Base-by-base conservation (phyloP, 1,140 invertebrate species). In the Asobara japonica region DNA sequence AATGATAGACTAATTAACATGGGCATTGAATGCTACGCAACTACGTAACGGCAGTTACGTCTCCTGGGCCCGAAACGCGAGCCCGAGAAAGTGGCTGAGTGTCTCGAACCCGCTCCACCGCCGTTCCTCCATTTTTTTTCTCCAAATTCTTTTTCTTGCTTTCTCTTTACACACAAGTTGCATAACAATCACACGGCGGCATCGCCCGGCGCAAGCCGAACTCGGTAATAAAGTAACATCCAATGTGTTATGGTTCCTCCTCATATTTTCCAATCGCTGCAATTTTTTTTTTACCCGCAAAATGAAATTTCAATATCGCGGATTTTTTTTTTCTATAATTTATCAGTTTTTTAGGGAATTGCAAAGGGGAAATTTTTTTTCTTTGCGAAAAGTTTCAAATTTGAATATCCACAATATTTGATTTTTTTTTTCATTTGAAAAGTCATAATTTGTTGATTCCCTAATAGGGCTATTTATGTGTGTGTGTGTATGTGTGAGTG, bases 121-220 rank as follows among this genome's bases (percentile, higher is more conserved):
- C 77, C 76, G n/a, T 31, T 62, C 27, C 29, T 30, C 31, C 29
- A 30, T n/a, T 62, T 16, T 62, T 30, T 62, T 30, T 62, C 31
- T 62, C 5, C 25, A 56, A 30, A 62, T 62, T 62, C n/a, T 80
- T 84, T 84, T 85, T 85, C 80, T 80, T 83, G 82, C 84, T 86
- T 85, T 86, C 84, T 86, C 85, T 83, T 82, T 79, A 78, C 76
- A 77, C 77, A 73, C 75, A 65, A 64, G 79, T 86, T 86, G 79
- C 78, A 77, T 81, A 84, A 85, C 78, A 75, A 82, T 80, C 77
- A 80, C 80, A 79, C 33, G 13, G 22, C 29, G 18, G 38, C 56
- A 65, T 62, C 51, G 33, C 16, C 30, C 30, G 4, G 22, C 29
- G 18, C 68, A 56, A 18, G 36, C n/a, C 6, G 11, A 30, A 69